phyloP scores from a whole-genome alignment of 2,888 invertebrate species.

The Pseudococcus viburni region DNA sequence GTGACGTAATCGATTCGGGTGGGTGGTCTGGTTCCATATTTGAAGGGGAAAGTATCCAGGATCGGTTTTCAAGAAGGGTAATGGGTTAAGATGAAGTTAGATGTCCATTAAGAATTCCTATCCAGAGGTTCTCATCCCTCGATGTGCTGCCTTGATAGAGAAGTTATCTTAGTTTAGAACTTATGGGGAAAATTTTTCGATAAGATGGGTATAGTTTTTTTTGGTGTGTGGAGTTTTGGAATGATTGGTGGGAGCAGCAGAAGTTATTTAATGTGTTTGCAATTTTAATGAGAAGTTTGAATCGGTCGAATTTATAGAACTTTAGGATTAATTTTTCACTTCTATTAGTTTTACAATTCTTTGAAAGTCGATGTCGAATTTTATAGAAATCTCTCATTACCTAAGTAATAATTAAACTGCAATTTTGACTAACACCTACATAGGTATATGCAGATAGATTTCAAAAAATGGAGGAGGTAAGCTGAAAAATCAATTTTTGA shows the following conservation, averaged over 20 bases:
- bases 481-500: no score
- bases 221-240: background rate
- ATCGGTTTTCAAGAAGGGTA: background rate
- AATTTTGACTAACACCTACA: no score
- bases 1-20: background rate
- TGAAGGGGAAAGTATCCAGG: background rate
- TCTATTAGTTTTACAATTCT: no score
- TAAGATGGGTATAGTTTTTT: background rate
- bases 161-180: background rate
- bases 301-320: no score
- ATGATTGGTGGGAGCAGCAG: background rate
- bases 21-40: background rate
- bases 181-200: background rate
- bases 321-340: no score
- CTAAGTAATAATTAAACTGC: no score
- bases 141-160: background rate
- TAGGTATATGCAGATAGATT: no score
- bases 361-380: no score
- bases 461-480: no score
- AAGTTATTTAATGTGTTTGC: no score
- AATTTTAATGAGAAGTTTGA: no score
- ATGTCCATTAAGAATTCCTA: constrained; percentile 22
- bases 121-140: background rate
- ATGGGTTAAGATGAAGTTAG: constrained; percentile 12
- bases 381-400: no score